Evolutionary conservation across 2,113 vertebrate species (phyloP), one percentile per base, ranked within the genome.

Genomic region (Hemiscyllium ocellatum): DNA sequence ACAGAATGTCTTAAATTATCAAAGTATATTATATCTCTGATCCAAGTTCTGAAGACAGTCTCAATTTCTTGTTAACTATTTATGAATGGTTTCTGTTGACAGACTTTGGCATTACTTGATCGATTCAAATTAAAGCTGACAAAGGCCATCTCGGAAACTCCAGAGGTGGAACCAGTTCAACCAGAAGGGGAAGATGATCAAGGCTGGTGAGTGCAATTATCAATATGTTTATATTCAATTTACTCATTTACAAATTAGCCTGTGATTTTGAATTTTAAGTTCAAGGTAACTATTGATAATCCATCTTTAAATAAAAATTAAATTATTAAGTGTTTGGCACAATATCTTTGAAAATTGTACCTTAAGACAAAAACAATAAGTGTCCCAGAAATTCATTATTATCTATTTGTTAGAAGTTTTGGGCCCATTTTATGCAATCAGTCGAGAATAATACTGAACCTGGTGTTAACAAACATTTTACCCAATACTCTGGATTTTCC

Each of bases 91-190:
- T 91, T 97, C 96, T 97, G 2, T 96, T 97, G 97, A 96, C 97
- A 99, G 99, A 99, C 99, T 0, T 96, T 99, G 96, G 98, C 98
- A 0, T 97, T 99, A 33, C 97, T 99, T 97, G 98, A 98, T 94
- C 96, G 95, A 93, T 99, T 99, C 97, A 99, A 99, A 97, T 98
- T 98, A 96, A 99, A 99, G 96, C 97, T 99, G 96, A 98, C 98
- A 0, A 98, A 98, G 15, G 99, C 99, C 47, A 99, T 99, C 96
- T 98, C 97, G 15, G 98, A 99, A 96, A 97, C 97, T 96, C 98
- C 98, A 89, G 98, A 98, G 96, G 97, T 97, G 96, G 98, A 98
- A 1, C 85, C 96, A 52, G 96, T 98, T 17, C 98, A 99, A 96
- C 97, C 96, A 69, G 98, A 99, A 66, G 97, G 96, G 33, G 99